These are phyloP conservation scores for Euphonia xanthogaster DNA, from an alignment of 2,797 vertebrate genomes.

Conservation along the genomic window DNA sequence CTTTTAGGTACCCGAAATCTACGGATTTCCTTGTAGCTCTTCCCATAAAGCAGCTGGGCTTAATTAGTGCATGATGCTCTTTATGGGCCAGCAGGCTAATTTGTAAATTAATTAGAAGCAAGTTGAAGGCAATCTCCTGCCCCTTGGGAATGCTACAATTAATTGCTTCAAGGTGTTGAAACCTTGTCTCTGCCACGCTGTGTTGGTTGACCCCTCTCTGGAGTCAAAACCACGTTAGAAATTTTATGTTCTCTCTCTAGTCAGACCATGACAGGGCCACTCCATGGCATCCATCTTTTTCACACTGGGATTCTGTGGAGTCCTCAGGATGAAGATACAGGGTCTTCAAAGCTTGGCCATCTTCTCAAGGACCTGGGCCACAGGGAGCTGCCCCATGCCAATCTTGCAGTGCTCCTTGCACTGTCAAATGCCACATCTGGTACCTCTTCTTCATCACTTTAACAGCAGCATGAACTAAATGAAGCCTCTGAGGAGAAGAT, in stretches of 20 bases:
- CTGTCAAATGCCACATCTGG: neutral
- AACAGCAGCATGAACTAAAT: neutral
- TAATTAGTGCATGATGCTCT: slow-evolving; percentile 31
- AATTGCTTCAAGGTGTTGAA: slow-evolving; percentile 20
- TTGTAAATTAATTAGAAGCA: slow-evolving; percentile 49
- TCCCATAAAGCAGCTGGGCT: slow-evolving; percentile 19
- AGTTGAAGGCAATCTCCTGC: neutral
- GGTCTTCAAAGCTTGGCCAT: neutral
- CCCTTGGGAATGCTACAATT: neutral
- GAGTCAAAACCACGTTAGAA: neutral
- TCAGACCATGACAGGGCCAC: neutral
- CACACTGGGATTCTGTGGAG: neutral
- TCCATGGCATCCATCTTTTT: neutral
- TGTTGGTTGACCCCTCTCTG: neutral
- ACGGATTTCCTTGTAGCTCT: neutral
- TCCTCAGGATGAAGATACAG: neutral
- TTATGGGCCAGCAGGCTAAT: slow-evolving; percentile 26
- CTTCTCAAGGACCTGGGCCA: neutral
- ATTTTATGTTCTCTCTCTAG: neutral
- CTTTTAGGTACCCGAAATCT: neutral
- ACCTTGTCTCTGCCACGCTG: neutral
- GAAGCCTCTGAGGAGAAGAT: neutral
- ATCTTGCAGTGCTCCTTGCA: neutral
- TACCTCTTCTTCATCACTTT: neutral
- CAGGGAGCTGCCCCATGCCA: neutral